Percentiles rank a stretch among this genome's conserved stretches.
Evolutionary conservation across 2,113 vertebrate species (phyloP).

Genomic region (Gymnobelideus leadbeateri): DNA sequence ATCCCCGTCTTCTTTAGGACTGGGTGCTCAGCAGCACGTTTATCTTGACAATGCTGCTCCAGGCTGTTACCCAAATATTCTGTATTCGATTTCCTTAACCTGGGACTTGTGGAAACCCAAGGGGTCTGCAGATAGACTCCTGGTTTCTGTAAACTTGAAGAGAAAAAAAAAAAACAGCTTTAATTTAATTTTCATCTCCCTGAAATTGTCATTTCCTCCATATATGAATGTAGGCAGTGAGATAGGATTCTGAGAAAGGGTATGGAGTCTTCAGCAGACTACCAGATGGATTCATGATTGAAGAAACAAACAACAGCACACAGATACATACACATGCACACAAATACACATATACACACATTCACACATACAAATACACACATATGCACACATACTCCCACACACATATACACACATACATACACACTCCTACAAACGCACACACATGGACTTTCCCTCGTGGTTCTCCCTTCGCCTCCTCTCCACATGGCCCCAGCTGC

Average conservation of each 20-base stretch:
- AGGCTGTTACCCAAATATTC: not conserved
- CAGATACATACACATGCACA: too few relatives aligned
- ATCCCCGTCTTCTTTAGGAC: not conserved
- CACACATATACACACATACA: too few relatives aligned
- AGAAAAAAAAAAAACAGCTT: not conserved
- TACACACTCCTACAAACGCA: too few relatives aligned
- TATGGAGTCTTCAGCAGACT: not conserved
- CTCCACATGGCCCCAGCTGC: not conserved
- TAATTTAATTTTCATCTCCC: not conserved
- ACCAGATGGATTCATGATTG: not conserved
- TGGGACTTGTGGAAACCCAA: not conserved
- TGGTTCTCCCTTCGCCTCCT: not conserved
- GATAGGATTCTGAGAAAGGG: not conserved
- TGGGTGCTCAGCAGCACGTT: not conserved
- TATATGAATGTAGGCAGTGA: not conserved
- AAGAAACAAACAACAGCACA: not conserved
- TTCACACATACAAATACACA: too few relatives aligned
- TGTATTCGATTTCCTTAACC: too few relatives aligned
- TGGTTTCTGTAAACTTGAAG: not conserved
- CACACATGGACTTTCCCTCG: not conserved
- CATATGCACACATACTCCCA: too few relatives aligned
- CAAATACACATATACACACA: too few relatives aligned
- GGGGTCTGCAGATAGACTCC: not conserved
- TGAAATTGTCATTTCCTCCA: not conserved
- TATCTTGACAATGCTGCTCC: not conserved